phyloP scores from a whole-genome alignment of 92 coral and sea anemone genomes.

The Palythoa caribaeorum region DNA sequence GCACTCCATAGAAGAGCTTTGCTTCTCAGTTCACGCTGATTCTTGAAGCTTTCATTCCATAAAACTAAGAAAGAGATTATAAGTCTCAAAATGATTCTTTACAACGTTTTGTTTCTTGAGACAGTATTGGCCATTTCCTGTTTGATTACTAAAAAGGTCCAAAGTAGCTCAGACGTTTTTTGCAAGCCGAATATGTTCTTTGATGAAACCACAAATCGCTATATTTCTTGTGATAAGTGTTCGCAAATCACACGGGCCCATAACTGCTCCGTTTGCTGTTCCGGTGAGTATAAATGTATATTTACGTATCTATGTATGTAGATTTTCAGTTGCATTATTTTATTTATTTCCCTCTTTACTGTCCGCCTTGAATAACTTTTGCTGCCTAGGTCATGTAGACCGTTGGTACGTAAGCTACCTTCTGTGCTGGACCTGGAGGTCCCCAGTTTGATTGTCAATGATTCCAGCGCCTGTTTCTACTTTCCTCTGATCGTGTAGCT shows the following conservation, averaged over 20 bases:
- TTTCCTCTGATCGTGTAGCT: too few relatives aligned
- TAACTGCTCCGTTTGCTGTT: neutral
- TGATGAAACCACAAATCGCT: conserved; percentile 5
- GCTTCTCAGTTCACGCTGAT: neutral
- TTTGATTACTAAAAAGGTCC: neutral
- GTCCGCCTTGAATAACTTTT: too few relatives aligned
- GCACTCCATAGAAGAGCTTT: neutral
- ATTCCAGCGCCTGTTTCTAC: too few relatives aligned
- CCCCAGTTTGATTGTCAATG: too few relatives aligned
- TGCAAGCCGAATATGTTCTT: conserved; percentile 8
- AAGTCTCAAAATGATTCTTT: neutral
- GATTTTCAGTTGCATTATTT: too few relatives aligned
- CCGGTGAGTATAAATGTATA: neutral
- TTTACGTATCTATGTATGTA: too few relatives aligned
- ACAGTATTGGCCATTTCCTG: neutral
- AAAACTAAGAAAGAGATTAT: neutral
- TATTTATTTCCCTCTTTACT: too few relatives aligned
- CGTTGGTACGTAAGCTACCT: too few relatives aligned
- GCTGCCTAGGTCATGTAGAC: too few relatives aligned
- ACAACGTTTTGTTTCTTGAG: neutral
- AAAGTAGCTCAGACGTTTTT: neutral
- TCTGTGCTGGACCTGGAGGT: too few relatives aligned
- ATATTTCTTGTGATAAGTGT: conserved; percentile 25
- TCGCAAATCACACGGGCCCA: neutral
- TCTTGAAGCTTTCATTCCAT: neutral